A percentile compares a stretch with the other conserved stretches of the same genome.
These are phyloP conservation scores for Oxystoma pomonae DNA, from an alignment of 2,888 invertebrate genomes.

Conservation along the genomic window DNA sequence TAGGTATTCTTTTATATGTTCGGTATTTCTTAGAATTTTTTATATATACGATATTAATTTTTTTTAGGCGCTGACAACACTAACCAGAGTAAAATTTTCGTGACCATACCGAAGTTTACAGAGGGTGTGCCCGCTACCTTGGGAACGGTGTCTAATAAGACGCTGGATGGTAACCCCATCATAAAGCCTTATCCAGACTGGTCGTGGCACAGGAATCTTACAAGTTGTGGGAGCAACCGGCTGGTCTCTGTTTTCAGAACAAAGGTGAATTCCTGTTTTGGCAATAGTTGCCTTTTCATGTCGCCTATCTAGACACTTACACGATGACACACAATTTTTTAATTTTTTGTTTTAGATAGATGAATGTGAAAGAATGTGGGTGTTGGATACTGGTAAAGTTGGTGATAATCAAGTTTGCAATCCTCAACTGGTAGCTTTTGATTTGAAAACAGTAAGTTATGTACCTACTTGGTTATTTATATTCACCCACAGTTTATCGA, in stretches of 20 bases:
- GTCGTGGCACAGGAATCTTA: slow-evolving; percentile 49
- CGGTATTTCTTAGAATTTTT: too few relatives aligned
- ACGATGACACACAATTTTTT: not conserved
- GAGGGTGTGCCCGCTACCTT: slow-evolving; percentile 68
- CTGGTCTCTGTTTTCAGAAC: slow-evolving; percentile 72
- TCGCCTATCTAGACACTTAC: not conserved
- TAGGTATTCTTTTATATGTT: too few relatives aligned
- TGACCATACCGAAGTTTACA: slow-evolving; percentile 69
- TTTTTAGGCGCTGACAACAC: not conserved
- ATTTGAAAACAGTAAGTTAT: slow-evolving; percentile 53
- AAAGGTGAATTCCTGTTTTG: slow-evolving; percentile 51
- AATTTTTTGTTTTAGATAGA: slow-evolving; percentile 57
- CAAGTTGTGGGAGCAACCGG: slow-evolving; percentile 45
- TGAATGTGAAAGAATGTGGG: slow-evolving; percentile 66
- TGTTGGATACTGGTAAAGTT: slow-evolving; percentile 64
- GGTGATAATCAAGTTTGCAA: slow-evolving; percentile 59
- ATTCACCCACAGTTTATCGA: too few relatives aligned
- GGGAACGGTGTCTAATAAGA: slow-evolving; percentile 53
- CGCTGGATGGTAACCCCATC: slow-evolving; percentile 40
- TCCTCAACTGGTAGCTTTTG: slow-evolving; percentile 71
- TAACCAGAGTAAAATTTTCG: slow-evolving; percentile 55
- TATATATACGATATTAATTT: not conserved
- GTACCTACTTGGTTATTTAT: too few relatives aligned
- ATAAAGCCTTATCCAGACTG: slow-evolving; percentile 56
- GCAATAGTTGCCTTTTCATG: not conserved